Conservation (phyloP, 2,797 vertebrate species). For the Meda fulgida region DNA sequence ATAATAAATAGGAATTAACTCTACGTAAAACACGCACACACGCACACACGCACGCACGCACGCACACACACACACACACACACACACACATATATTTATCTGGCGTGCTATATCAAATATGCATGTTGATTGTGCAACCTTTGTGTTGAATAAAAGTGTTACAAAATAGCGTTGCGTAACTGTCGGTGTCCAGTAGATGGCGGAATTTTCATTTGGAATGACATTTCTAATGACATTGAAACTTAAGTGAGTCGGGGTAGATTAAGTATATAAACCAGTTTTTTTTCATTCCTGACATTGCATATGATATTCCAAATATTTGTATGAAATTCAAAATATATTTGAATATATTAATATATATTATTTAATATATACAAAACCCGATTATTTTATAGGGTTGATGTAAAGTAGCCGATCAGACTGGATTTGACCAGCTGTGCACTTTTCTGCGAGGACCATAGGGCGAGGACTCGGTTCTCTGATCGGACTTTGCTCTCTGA, state of each 20-base stretch:
- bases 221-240: neutral
- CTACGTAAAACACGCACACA: neutral
- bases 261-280: neutral
- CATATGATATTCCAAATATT: neutral
- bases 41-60: too few species aligned
- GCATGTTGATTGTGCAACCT: neutral
- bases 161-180: conserved; percentile 23
- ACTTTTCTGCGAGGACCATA: neutral
- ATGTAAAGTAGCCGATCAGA: neutral
- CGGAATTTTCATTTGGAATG: neutral
- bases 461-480: neutral
- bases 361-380: neutral
- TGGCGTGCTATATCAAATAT: too few species aligned
- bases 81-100: too few species aligned
- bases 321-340: neutral
- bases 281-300: neutral
- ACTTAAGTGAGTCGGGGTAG: neutral
- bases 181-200: conserved; percentile 8
- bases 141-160: neutral
- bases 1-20: neutral
- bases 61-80: too few species aligned
- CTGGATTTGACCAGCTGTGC: neutral
- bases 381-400: neutral
- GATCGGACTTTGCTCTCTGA: conserved; percentile 36
- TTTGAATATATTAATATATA: too few species aligned